Base-by-base conservation (phyloP, 1,140 invertebrate genomes). In the Tribolium madens region DNA sequence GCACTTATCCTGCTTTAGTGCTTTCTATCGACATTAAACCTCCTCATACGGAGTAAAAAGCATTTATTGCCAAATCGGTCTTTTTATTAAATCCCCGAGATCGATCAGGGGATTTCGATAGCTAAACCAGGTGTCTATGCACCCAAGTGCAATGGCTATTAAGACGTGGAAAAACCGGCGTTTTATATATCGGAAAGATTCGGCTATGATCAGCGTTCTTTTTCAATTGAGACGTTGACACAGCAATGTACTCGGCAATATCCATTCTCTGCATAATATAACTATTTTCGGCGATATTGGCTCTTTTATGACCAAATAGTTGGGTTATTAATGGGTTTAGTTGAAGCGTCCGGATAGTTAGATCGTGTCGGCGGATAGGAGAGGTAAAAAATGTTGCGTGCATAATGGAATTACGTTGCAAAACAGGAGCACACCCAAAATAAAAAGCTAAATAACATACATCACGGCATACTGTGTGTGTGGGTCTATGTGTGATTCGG, bases 171-270 rank as follows among this genome's bases (percentile, higher is more conserved):
- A 80, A 80, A 82, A 79, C 79, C 73, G 74, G 76, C 77, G 74
- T 75, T 80, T 76, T 80, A 81, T 80, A 78, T 42, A 42, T 42
- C 76, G 76, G 75, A 77, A 79, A 78, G 80, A 79, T 82, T 82
- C 76, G 77, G 68, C 77, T 68, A 78, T 78, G 81, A 81, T 82
- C 81, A 82, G 81, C 81, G 79, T 81, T 78, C 81, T 73, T 80
- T 70, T 76, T 75, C 80, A 78, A 82, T 81, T 78, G 80, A 79
- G 79, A 81, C 79, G 80, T 81, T 82, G 81, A 82, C 81, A 82
- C 80, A 81, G 81, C 81, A 82, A 80, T 82, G 81, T 81, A 82
- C 80, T 81, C 73, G 80, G 80, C 79, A 82, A 81, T 81, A 81
- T 81, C 81, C 81, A 81, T 82, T 82, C 71, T 73, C 75, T 78